Evolutionary conservation across 2,113 vertebrate species (phyloP).

Genomic region (Rhegmatorhina hoffmannsi): DNA sequence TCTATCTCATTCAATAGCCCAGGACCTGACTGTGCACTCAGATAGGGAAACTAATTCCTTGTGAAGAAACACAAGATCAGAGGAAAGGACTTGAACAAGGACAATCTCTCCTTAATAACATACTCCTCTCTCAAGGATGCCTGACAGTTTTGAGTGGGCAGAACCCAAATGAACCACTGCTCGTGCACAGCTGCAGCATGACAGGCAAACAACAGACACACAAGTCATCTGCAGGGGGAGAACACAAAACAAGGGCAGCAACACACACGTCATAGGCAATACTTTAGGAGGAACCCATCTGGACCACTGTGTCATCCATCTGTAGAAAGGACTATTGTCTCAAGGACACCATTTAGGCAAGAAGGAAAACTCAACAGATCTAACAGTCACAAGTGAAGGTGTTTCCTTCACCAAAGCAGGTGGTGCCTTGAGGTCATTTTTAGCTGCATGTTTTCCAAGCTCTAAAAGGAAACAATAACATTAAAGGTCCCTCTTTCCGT

Average conservation of each 20-base stretch:
- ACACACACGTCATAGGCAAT: fast-evolving
- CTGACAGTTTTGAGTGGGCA: background rate
- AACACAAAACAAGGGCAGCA: background rate
- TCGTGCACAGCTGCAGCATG: background rate
- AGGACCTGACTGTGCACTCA: background rate
- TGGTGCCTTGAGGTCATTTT: slow-evolving; percentile 25
- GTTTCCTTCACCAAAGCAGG: slow-evolving; percentile 9
- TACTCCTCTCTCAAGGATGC: background rate
- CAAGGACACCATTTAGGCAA: background rate
- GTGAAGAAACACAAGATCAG: background rate
- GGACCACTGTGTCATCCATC: background rate
- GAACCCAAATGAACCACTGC: background rate
- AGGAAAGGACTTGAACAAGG: background rate
- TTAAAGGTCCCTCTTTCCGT: background rate
- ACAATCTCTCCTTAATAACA: background rate
- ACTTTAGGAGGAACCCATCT: background rate
- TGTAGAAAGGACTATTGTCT: slow-evolving; percentile 14
- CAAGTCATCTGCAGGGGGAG: background rate
- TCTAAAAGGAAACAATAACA: background rate
- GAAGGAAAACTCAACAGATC: background rate
- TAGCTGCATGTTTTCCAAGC: background rate
- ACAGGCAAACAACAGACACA: background rate
- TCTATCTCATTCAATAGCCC: background rate
- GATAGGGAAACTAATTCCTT: background rate
- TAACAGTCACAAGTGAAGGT: background rate